Conservation (phyloP, 1,140 invertebrate genomes). For the Bombus vancouverensis region DNA sequence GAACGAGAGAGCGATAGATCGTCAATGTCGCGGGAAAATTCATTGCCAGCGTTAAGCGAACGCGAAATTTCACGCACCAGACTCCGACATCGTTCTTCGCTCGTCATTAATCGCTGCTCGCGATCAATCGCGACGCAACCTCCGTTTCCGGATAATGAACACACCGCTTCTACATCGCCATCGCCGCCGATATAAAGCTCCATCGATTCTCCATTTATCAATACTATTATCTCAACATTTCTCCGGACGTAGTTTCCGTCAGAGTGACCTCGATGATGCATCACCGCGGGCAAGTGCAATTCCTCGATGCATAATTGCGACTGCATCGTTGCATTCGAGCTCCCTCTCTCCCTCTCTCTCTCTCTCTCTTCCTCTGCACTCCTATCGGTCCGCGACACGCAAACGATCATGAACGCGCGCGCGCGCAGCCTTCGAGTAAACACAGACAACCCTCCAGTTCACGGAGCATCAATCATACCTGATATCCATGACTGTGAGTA, state of each 20-base stretch:
- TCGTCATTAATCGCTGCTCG: slow-evolving; percentile 6
- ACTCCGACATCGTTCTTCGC: slow-evolving; percentile 10
- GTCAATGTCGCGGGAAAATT: slow-evolving; percentile 12
- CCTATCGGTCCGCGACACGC: slow-evolving; percentile 48
- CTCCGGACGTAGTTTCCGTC: slow-evolving; percentile 36
- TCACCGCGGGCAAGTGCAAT: slow-evolving; percentile 55
- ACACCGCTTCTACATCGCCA: neutral
- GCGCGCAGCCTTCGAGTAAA: slow-evolving; percentile 30
- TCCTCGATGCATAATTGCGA: slow-evolving; percentile 64
- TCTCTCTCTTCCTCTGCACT: neutral
- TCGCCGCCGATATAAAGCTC: slow-evolving; percentile 27
- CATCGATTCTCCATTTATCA: slow-evolving; percentile 50
- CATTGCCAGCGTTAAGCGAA: slow-evolving; percentile 19
- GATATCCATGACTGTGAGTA: slow-evolving; percentile 32
- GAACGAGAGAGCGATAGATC: neutral
- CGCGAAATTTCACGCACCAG: slow-evolving; percentile 8
- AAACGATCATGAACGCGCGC: slow-evolving; percentile 27
- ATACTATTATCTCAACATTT: slow-evolving; percentile 55
- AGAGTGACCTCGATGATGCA: slow-evolving; percentile 42
- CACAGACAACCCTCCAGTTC: slow-evolving; percentile 10
- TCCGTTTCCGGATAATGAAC: slow-evolving; percentile 35
- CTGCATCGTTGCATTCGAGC: slow-evolving; percentile 42
- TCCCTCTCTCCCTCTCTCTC: neutral
- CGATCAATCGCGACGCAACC: slow-evolving; percentile 11
- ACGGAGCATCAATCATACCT: slow-evolving; percentile 40